phyloP scores from a whole-genome alignment of 2,888 invertebrate species.

The Arrhopalites spinosus region DNA sequence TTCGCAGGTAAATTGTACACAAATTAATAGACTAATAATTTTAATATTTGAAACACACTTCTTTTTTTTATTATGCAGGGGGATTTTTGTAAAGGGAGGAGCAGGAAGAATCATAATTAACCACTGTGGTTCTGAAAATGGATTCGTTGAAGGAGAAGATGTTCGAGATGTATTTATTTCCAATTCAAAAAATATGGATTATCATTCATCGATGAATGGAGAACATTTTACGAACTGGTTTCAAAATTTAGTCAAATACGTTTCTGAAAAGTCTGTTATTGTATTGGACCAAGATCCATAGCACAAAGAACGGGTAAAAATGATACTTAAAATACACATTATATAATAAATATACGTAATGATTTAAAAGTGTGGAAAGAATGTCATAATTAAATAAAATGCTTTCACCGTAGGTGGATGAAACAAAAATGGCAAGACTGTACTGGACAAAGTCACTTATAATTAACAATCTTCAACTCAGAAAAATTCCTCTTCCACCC shows the following conservation, averaged over 20 bases:
- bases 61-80: not conserved
- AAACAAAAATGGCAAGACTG: too few species aligned
- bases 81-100: not conserved
- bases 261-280: not conserved
- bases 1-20: not conserved
- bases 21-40: not conserved
- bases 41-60: not conserved
- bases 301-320: not conserved
- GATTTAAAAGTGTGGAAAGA: too few species aligned
- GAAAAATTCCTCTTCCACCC: too few species aligned
- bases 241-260: not conserved
- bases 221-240: not conserved
- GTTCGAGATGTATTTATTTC: not conserved
- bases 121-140: not conserved
- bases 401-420: too few species aligned
- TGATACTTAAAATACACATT: too few species aligned
- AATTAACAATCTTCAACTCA: too few species aligned
- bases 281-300: not conserved
- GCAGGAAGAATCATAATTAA: not conserved
- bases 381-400: too few species aligned
- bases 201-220: not conserved
- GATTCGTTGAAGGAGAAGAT: not conserved
- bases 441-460: too few species aligned
- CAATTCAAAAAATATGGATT: not conserved
- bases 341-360: too few species aligned